Conservation (phyloP, 2,113 vertebrate species). For the Serinus canaria region DNA sequence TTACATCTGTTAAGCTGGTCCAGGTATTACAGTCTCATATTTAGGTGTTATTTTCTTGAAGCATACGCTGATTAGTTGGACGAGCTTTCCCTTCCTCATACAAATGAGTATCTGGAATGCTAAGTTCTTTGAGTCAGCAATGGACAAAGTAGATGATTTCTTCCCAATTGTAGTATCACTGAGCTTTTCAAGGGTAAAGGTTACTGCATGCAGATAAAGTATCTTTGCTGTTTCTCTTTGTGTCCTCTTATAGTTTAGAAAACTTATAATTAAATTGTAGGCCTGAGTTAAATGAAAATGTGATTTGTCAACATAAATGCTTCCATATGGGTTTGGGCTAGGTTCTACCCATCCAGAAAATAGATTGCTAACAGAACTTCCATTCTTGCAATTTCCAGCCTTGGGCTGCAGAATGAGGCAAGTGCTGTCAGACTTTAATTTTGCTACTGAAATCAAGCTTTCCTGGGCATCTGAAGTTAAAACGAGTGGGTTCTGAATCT, state of each 20-base stretch:
- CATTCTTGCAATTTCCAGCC: background rate
- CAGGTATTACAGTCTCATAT: background rate
- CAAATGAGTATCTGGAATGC: background rate
- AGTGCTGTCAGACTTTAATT: background rate
- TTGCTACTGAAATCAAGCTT: background rate
- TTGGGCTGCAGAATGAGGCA: background rate
- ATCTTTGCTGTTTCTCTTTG: background rate
- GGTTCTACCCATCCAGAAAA: background rate
- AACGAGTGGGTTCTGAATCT: background rate
- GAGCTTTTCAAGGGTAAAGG: background rate
- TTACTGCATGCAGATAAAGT: background rate
- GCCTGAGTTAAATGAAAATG: background rate
- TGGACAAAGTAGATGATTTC: accelerated
- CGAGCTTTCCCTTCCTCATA: background rate
- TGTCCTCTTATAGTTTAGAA: background rate
- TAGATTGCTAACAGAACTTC: background rate
- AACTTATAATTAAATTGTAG: background rate
- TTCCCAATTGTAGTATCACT: background rate
- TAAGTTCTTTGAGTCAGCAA: background rate
- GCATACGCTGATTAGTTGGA: background rate
- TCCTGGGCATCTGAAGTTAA: background rate
- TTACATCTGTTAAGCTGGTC: background rate
- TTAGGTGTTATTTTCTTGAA: background rate
- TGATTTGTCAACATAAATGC: background rate
- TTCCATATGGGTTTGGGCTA: background rate